Percentiles rank a stretch among this genome's conserved stretches.
phyloP scores from a whole-genome alignment of 2,113 vertebrate genomes.

The Dendropsophus ebraccatus region DNA sequence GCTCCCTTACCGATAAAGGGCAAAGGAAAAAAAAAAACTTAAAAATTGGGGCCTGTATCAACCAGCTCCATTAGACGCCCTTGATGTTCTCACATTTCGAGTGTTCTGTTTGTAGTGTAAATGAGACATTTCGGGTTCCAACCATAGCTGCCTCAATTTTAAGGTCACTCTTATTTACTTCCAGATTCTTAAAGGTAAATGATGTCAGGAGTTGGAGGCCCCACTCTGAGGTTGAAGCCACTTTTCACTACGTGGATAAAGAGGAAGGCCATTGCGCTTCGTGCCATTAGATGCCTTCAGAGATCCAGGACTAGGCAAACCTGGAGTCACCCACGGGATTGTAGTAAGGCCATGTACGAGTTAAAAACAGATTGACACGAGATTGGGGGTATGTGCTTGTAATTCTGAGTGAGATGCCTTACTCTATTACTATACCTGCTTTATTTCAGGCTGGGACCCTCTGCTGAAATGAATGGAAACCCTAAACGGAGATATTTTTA shows the following conservation, averaged over 20 bases:
- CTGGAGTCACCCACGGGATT: background rate
- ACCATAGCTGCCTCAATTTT: background rate
- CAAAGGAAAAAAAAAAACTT: background rate
- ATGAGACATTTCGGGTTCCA: slow-evolving; percentile 3
- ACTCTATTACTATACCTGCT: background rate
- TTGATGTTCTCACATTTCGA: background rate
- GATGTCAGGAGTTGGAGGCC: background rate
- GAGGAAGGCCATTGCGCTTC: background rate
- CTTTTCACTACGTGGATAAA: background rate
- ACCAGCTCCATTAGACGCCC: background rate
- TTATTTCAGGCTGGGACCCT: too few relatives aligned
- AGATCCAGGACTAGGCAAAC: background rate
- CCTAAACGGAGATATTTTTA: background rate
- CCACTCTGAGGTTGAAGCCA: background rate
- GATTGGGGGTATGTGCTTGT: background rate
- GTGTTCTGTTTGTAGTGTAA: slow-evolving; percentile 7
- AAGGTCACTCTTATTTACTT: slow-evolving; percentile 8
- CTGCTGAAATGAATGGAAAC: background rate
- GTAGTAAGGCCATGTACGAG: background rate
- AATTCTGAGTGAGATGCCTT: background rate
- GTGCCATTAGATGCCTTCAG: background rate
- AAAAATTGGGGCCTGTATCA: background rate
- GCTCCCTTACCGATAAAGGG: background rate
- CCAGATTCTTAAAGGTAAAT: background rate
- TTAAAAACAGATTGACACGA: background rate